A percentile compares a stretch with the other conserved stretches of the same genome.
phyloP scores from a whole-genome alignment of 2,113 vertebrate species.

The Myotis brandtii region DNA sequence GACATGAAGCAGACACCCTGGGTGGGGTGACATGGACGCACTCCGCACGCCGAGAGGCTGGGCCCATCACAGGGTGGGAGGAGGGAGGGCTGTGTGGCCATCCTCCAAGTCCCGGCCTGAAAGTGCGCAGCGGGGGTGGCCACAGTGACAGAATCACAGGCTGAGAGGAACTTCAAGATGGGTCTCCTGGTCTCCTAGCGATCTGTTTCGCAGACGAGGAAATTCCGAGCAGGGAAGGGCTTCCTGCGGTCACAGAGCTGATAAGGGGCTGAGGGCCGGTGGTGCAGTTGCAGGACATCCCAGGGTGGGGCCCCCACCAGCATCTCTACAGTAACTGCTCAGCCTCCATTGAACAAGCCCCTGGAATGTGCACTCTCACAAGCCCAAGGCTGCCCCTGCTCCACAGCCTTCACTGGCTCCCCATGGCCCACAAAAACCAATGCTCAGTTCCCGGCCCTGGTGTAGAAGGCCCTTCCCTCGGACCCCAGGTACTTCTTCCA shows the following conservation, averaged over 20 bases:
- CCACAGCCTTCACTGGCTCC: background rate
- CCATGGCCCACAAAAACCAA: background rate
- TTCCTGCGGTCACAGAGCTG: slow-evolving; percentile 26
- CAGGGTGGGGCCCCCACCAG: background rate
- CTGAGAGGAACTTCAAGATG: slow-evolving; percentile 12
- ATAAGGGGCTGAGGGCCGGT: background rate
- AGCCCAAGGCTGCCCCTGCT: background rate
- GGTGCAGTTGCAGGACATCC: background rate
- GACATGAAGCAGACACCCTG: background rate
- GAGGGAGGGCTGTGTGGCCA: background rate
- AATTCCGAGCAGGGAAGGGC: slow-evolving; percentile 35
- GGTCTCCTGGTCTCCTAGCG: background rate
- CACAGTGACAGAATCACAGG: background rate
- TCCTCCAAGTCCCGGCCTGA: background rate
- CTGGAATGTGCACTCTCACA: background rate
- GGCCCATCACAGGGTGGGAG: fast-evolving
- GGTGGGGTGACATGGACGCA: background rate
- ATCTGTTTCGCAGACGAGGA: slow-evolving; percentile 33
- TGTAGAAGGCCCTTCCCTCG: background rate
- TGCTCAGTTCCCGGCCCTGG: background rate
- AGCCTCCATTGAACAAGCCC: background rate
- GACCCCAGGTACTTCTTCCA: background rate
- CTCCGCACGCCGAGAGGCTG: background rate
- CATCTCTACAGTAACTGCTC: background rate
- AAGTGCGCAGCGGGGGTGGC: background rate